These are phyloP conservation scores for Aegithalos caudatus DNA, from an alignment of 2,113 vertebrate genomes.

Conservation along the genomic window DNA sequence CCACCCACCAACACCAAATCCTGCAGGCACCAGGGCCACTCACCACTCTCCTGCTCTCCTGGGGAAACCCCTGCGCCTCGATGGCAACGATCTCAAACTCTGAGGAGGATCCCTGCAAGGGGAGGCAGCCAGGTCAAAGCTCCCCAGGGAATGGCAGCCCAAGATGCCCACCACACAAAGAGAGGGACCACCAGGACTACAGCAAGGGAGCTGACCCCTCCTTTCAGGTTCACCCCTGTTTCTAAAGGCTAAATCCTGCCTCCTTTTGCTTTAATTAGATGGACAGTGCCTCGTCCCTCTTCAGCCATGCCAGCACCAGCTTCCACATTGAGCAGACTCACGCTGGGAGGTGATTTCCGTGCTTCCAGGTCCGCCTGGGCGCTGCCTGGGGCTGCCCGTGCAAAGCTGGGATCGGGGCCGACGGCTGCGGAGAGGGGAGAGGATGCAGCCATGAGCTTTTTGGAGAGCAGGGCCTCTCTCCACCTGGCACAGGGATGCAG, in stretches of 20 bases:
- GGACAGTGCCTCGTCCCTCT: background rate
- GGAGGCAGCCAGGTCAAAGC: background rate
- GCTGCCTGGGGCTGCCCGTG: background rate
- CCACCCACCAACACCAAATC: accelerated
- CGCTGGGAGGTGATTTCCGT: constrained; percentile 69
- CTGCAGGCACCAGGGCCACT: constrained; percentile 1
- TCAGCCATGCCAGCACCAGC: background rate
- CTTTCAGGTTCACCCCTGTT: background rate
- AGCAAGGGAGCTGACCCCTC: background rate
- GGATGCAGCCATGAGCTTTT: background rate
- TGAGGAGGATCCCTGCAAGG: constrained; percentile 80
- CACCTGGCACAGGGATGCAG: background rate
- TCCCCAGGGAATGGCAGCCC: background rate
- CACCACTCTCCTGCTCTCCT: constrained; percentile 74
- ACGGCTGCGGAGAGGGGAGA: constrained; percentile 43
- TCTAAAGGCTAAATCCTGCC: background rate
- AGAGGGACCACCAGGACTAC: background rate
- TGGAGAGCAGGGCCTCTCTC: background rate
- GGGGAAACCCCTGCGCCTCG: constrained; percentile 68
- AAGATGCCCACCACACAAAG: accelerated
- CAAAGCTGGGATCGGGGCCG: constrained; percentile 3
- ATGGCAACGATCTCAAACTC: constrained; percentile 85
- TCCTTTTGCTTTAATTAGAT: background rate
- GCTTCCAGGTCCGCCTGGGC: background rate
- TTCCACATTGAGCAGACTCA: constrained; percentile 40